Conservation (phyloP, 2,888 invertebrate species). For the Ophraella communa region DNA sequence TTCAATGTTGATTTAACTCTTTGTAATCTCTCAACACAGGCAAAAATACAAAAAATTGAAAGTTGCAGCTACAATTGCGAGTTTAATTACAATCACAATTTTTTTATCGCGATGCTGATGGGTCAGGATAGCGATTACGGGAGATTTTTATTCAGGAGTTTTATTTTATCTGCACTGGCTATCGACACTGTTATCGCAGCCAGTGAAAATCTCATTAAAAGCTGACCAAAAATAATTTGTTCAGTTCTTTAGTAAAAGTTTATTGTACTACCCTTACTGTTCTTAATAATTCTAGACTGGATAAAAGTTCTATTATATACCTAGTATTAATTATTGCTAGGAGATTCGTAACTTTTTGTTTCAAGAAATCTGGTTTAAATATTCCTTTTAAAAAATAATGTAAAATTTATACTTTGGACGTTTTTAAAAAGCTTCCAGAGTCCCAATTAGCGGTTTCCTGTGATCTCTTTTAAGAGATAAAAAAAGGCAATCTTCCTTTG, state of each 20-base stretch:
- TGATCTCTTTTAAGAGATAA: neutral
- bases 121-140: neutral
- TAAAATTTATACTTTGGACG: no score
- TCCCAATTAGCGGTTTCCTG: no score
- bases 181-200: no score
- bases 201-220: neutral
- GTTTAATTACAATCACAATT: neutral
- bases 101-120: no score
- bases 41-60: conserved; percentile 43
- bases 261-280: no score
- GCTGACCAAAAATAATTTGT: neutral
- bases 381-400: no score
- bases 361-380: no score
- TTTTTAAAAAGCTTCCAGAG: no score
- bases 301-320: no score
- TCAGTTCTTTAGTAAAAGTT: neutral
- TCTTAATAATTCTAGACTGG: no score
- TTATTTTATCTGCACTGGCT: conserved; percentile 41
- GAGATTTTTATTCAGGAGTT: conserved; percentile 15
- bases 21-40: conserved; percentile 46
- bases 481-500: neutral
- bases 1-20: conserved; percentile 39
- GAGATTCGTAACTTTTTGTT: no score
- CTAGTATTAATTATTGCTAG: no score
- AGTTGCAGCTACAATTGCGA: conserved; percentile 32